Base-by-base conservation (phyloP, 2,797 vertebrate genomes). In the Menidia menidia region DNA sequence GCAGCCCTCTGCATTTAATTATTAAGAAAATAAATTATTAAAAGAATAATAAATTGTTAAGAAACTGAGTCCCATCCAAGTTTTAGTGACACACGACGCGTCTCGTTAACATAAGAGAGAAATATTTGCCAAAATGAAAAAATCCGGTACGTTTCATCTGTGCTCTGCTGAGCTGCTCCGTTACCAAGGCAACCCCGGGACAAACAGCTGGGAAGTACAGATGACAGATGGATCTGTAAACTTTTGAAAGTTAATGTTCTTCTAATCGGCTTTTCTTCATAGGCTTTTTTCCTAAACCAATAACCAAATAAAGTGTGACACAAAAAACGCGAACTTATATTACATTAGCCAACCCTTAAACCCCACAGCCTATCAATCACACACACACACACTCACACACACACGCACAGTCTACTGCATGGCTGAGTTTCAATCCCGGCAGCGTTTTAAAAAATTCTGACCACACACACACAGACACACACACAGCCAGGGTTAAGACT, bases 401-500 rank as follows among this genome's bases (percentile, higher is more conserved):
- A 60, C 45, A 55, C 70, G 58, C 41, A 57, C 45, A 55, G 75
- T 58, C 78, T 48, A 42, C 78, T 82, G 75, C 76, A 78, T 71
- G 64, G 71, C 76, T 76, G 78, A 68, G 77, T 80, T 80, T 84
- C 73, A 80, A 75, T 81, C 64, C 57, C 73, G 80, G 80, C 64
- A 75, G 73, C 35, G 81, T 78, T 77, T 25, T 1, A 2, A 25
- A 25, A 2, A 25, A 25, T 25, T 25, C 25, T 25, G 25, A 25
- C 25, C 25, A 2, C 2, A 25, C 25, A 25, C 25, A 25, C 25
- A 25, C 25, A 25, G 25, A 25, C 25, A 25, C 25, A 25, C 25
- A 25, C 25, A 25, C 25, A 25, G 25, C 25, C 25, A 25, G 25
- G 25, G 25, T 25, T 25, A 25, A 25, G 25, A 25, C 25, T 25